These are phyloP conservation scores for Pheosia tremula DNA, from an alignment of 2,888 invertebrate species.

Conservation along the genomic window DNA sequence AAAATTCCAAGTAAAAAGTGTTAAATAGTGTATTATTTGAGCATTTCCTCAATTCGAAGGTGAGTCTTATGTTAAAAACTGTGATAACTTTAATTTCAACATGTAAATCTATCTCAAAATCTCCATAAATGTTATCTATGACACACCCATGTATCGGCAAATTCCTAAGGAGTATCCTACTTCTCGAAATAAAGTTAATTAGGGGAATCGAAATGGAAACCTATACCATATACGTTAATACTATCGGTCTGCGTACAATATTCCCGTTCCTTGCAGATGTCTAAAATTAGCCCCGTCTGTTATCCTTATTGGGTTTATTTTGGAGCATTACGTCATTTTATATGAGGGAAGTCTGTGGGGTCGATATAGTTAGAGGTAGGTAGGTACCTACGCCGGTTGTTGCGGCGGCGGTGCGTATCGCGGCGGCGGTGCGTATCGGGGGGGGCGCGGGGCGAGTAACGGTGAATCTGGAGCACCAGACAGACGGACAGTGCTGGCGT, in stretches of 20 bases:
- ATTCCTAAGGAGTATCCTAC: conserved; percentile 45
- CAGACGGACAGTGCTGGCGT: conserved; percentile 24
- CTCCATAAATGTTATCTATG: conserved; percentile 52
- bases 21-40: conserved; percentile 34
- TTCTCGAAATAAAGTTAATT: conserved; percentile 33
- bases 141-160: conserved; percentile 75
- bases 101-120: conserved; percentile 1
- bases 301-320: conserved; percentile 81
- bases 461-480: conserved; percentile 49
- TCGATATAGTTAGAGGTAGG: conserved; percentile 42
- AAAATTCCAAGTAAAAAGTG: conserved; percentile 50
- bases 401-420: conserved; percentile 36
- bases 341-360: conserved; percentile 50
- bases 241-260: conserved; percentile 13
- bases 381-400: conserved; percentile 47
- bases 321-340: conserved; percentile 82
- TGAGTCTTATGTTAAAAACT: conserved; percentile 37
- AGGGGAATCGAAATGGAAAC: conserved; percentile 27
- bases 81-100: background rate
- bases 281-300: conserved; percentile 49
- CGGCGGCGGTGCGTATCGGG: conserved; percentile 31
- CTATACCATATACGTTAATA: conserved; percentile 6
- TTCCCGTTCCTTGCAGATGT: conserved; percentile 45
- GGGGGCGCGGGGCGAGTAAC: conserved; percentile 19
- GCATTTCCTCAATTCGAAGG: conserved; percentile 44